Evolutionary conservation across 2,888 invertebrate species (phyloP).

Genomic region (Galeopsomyia nigrocyanea): DNA sequence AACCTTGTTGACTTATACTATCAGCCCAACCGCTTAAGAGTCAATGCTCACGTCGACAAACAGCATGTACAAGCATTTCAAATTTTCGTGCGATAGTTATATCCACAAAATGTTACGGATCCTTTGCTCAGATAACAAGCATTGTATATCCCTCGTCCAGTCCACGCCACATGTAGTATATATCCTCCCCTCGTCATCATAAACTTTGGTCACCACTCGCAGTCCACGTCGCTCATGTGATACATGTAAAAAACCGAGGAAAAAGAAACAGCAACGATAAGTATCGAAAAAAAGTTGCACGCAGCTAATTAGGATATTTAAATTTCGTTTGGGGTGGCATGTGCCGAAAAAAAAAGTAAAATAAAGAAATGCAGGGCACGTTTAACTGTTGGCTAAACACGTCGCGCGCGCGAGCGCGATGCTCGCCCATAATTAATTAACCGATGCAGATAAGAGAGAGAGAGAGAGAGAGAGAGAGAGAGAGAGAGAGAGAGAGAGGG

Average conservation of each 20-base stretch:
- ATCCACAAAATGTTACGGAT: constrained; percentile 30
- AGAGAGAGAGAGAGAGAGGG: constrained; percentile 4
- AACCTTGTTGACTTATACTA: no score
- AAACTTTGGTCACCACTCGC: constrained; percentile 6
- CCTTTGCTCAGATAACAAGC: constrained; percentile 16
- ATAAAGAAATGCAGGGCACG: constrained; percentile 25
- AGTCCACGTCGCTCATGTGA: neutral
- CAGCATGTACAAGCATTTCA: no score
- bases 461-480: neutral
- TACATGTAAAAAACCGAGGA: neutral
- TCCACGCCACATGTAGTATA: neutral
- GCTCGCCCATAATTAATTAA: constrained; percentile 45
- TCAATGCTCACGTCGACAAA: no score
- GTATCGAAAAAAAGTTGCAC: constrained; percentile 35
- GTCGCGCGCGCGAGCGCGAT: constrained; percentile 60
- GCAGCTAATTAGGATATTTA: constrained; percentile 46
- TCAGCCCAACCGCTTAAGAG: no score
- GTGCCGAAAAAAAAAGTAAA: constrained; percentile 13
- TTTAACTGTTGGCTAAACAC: constrained; percentile 65
- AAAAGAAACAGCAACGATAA: constrained; percentile 9
- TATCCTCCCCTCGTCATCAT: constrained; percentile 7
- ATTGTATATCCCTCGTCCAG: neutral
- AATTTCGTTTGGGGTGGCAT: constrained; percentile 16
- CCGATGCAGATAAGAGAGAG: constrained; percentile 38
- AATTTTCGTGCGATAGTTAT: constrained; percentile 18